Percentiles rank a stretch among this genome's conserved stretches.
phyloP scores from a whole-genome alignment of 2,888 invertebrate genomes.

The Nomada goodeniana region DNA sequence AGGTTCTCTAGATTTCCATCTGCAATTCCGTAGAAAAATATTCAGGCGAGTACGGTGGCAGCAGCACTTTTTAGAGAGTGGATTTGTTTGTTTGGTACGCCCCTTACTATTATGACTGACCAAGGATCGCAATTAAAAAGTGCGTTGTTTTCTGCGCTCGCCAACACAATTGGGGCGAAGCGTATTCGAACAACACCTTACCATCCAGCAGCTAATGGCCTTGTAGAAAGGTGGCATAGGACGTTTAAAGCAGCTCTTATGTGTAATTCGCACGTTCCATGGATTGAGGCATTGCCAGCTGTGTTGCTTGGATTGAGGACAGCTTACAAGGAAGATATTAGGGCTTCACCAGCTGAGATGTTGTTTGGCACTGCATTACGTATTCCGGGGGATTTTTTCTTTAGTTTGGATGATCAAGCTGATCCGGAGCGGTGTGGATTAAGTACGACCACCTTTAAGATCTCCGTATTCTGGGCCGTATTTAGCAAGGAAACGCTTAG shows the following conservation, averaged over 20 bases:
- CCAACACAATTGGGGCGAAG: conserved; percentile 49
- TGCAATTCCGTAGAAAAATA: too few species aligned
- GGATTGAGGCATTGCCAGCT: background rate
- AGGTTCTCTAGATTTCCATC: too few species aligned
- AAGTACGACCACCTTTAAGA: too few species aligned
- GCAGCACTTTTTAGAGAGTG: too few species aligned
- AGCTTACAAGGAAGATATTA: conserved; percentile 4
- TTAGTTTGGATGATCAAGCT: too few species aligned
- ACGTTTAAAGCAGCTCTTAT: conserved; percentile 50
- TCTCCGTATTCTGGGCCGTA: too few species aligned
- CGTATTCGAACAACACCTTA: conserved; percentile 67
- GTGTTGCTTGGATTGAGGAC: conserved; percentile 8
- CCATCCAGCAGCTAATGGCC: conserved; percentile 70
- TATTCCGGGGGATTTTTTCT: background rate
- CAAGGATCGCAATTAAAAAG: conserved; percentile 73
- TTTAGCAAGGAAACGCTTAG: too few species aligned
- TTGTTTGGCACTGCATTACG: conserved; percentile 10
- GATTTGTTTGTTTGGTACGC: conserved; percentile 73
- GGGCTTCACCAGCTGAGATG: too few species aligned
- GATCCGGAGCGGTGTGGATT: too few species aligned
- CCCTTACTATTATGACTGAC: conserved; percentile 74
- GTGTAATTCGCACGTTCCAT: background rate
- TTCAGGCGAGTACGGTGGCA: too few species aligned
- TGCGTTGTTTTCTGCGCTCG: conserved; percentile 57
- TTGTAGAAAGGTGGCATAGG: conserved; percentile 59